These are phyloP conservation scores for Eurosta solidaginis DNA, from an alignment of 1,140 invertebrate genomes.

Conservation along the genomic window DNA sequence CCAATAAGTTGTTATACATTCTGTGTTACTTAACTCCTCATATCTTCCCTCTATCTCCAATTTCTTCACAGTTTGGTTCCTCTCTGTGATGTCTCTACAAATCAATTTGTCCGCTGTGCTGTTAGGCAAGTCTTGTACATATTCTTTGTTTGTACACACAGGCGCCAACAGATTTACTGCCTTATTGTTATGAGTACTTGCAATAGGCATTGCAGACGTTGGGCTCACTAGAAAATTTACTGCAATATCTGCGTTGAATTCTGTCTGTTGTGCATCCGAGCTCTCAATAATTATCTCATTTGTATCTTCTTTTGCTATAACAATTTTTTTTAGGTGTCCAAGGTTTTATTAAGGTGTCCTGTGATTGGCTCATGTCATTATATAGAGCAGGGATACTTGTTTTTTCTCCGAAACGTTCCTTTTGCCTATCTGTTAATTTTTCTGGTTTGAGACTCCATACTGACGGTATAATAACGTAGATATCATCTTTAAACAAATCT, in stretches of 20 bases:
- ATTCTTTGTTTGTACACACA: not conserved
- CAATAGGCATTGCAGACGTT: not conserved
- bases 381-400: conserved; percentile 79
- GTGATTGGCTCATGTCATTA: conserved; percentile 77
- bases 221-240: not conserved
- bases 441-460: conserved; percentile 71
- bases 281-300: conserved; percentile 44
- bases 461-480: conserved; percentile 72
- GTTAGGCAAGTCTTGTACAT: not conserved
- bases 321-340: conserved; percentile 61
- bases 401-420: conserved; percentile 73
- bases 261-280: not conserved
- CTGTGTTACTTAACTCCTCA: too few relatives aligned
- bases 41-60: too few relatives aligned
- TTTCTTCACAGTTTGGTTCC: too few relatives aligned
- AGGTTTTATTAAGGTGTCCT: conserved; percentile 62
- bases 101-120: not conserved
- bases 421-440: conserved; percentile 81
- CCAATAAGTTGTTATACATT: too few relatives aligned
- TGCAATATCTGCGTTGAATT: not conserved
- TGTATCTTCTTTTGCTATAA: conserved; percentile 50
- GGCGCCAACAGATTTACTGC: not conserved
- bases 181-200: not conserved
- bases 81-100: not conserved
- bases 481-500: conserved; percentile 63